These are phyloP conservation scores for Chymomyza fuscimana DNA, from an alignment of 2,888 invertebrate genomes.

Conservation along the genomic window DNA sequence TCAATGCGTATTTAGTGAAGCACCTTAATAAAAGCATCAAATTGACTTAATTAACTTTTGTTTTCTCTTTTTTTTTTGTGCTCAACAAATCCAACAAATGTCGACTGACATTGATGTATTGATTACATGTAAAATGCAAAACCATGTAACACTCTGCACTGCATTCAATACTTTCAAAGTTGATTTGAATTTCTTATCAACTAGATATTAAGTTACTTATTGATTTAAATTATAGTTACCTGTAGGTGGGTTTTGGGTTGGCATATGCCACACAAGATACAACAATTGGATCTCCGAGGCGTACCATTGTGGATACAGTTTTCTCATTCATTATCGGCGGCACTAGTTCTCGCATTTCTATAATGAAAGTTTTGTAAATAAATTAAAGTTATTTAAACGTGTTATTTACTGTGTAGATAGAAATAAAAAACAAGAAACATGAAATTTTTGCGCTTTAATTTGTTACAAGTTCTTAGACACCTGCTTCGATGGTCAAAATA, in stretches of 20 bases:
- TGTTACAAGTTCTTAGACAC: too few relatives aligned
- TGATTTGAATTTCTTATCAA: not conserved
- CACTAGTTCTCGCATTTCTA: constrained; percentile 81
- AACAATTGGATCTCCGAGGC: constrained; percentile 82
- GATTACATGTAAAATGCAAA: not conserved
- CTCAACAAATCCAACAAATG: not conserved
- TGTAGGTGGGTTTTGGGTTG: constrained; percentile 82
- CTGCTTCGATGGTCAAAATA: too few relatives aligned
- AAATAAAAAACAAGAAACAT: too few relatives aligned
- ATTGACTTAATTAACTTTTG: not conserved
- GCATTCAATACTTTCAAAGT: too few relatives aligned
- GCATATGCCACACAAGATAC: constrained; percentile 84
- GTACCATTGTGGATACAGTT: constrained; percentile 79
- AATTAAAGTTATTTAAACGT: not conserved
- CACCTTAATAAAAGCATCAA: not conserved
- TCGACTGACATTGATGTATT: not conserved
- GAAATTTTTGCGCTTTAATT: too few relatives aligned
- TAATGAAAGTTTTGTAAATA: not conserved
- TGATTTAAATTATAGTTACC: constrained; percentile 78
- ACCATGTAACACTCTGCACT: not conserved
- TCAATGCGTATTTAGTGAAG: not conserved
- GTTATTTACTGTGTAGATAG: too few relatives aligned
- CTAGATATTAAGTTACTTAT: not conserved
- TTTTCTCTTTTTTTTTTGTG: too few relatives aligned
- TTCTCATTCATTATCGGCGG: constrained; percentile 83